Evolutionary conservation across 1,140 invertebrate genomes (phyloP), one percentile per base, ranked within the genome.

Genomic region (Procambarus virginalis): DNA sequence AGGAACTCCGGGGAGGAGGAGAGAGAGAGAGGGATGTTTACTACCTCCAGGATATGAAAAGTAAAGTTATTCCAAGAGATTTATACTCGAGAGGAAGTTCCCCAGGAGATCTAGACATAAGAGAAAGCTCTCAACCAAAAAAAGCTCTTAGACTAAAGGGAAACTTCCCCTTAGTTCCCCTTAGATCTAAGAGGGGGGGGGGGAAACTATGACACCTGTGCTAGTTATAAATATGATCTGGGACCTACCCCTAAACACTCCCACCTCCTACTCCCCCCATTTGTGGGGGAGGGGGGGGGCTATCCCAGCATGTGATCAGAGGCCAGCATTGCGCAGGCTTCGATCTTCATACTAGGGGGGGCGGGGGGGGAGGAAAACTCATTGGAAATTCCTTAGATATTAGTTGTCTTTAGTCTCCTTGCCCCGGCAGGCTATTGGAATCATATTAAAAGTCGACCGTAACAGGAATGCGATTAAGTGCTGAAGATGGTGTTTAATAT

Each of bases 401-500:
- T 86, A 86, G 84, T 91, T 91, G 90, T 91, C 90, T 91, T 91
- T 91, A 86, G 90, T 78, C 87, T 86, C 90, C 84, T 91, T 86
- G 84, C 77, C 84, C 84, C 78, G 84, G 84, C 76, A 83, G 90
- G 90, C 90, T 91, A 91, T 91, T 91, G 90, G 90, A 91, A 91
- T 91, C 90, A 91, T 91, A 91, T 91, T 91, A 91, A 90, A 91
- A 91, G 90, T 91, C 90, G 90, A 87, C 90, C 90, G 90, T 91
- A 91, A 91, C 90, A 91, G 85, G 90, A 91, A 91, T 91, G 90
- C 90, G 90, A 91, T 91, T 91, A 91, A 91, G 90, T 91, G 90
- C 90, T 88, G 90, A 91, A 91, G 90, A 91, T 91, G 90, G 90
- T 91, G 90, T 91, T 91, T 91, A 91, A 91, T 91, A 91, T 91